Evolutionary conservation across 2,888 invertebrate species (phyloP), one percentile per base, ranked within the genome.

Genomic region (Drosophila stalkeri): DNA sequence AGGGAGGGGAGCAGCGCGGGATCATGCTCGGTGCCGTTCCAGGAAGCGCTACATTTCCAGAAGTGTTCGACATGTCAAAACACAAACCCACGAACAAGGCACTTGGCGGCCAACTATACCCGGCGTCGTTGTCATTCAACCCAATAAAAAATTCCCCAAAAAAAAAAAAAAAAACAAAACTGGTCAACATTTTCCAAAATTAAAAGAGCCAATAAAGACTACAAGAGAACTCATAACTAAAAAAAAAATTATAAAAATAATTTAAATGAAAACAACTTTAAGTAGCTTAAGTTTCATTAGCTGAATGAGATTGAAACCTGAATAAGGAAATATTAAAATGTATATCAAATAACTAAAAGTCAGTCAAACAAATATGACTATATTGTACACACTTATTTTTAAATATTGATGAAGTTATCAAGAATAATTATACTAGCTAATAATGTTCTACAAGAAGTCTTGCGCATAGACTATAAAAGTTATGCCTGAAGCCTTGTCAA

Each of bases 11-110:
- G 27, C 27, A 27, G 27, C 27, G 27, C 27, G 27, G 8, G 11
- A n/a, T 11, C n/a, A 31, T 72, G 54, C n/a, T n/a, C 49, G 31
- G 33, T 55, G 72, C 64, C 69, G 77, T 86, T 86, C 86, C 82
- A 77, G 82, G 86, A 86, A 86, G 80, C 76, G 72, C 77, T 62
- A 77, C 75, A 79, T 88, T 82, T 86, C 75, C 78, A 81, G 75
- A 86, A 85, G 72, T 77, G 78, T 86, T 72, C 72, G 57, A 67
- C 75, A 83, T 70, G 70, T 65, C 62, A 72, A 65, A 72, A 76
- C 39, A 55, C 62, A 78, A 64, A 65, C 56, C 62, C 70, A 47
- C 52, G 37, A 51, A 20, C 64, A 35, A 55, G 49, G 16, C 20
- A 51, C 46, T 64, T 65, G 60, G 27, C 49, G 23, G 44, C n/a